Evolutionary conservation across 2,888 invertebrate genomes (phyloP), one percentile per base, ranked within the genome.

Genomic region (Tortrix viridana): DNA sequence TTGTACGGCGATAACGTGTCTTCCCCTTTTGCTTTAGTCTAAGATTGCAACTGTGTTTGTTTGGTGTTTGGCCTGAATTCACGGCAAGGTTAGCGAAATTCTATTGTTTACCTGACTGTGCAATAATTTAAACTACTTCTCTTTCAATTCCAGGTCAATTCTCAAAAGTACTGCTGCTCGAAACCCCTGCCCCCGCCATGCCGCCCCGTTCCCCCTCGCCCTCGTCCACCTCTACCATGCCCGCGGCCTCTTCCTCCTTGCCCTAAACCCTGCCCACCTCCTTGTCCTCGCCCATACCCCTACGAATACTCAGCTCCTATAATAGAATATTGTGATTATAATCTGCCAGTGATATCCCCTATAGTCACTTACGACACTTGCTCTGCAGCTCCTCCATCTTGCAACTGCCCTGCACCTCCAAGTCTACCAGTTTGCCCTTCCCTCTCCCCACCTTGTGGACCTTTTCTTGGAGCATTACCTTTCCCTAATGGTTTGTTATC

Each of bases 381-480:
- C 14, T 19, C 53, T 6, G 5, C 18, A 2, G 49, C 44, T 1
- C 16, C 46, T 12, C 62, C 62, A 14, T 41, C 50, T 14, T 62
- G 62, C 20, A 62, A 62, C 38, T 62, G 62, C 5, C 46, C 62
- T 0, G 3, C 49, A 9, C 3, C 44, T 0, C 61, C 61, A 0
- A 56, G 37, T n/a, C 18, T 61, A 18, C 61, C 61, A 19, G 49
- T 55, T 14, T 55, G 49, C 1, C 49, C 61, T 3, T 43, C 32
- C 14, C 23, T 56, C 1, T 22, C 49, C 1, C 55, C 55, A 16
- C 41, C 16, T 32, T 53, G 16, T 20, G 16, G 16, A 4, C 22
- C 38, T 5, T 20, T 23, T 2, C 32, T 62, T 19, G 46, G 37
- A 7, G 43, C 44, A 1, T 6, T 53, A 1, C 52, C 52, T 16